Percentiles rank a stretch among this genome's conserved stretches.
phyloP scores from a whole-genome alignment of 2,113 vertebrate species.

The Isichthys henryi region DNA sequence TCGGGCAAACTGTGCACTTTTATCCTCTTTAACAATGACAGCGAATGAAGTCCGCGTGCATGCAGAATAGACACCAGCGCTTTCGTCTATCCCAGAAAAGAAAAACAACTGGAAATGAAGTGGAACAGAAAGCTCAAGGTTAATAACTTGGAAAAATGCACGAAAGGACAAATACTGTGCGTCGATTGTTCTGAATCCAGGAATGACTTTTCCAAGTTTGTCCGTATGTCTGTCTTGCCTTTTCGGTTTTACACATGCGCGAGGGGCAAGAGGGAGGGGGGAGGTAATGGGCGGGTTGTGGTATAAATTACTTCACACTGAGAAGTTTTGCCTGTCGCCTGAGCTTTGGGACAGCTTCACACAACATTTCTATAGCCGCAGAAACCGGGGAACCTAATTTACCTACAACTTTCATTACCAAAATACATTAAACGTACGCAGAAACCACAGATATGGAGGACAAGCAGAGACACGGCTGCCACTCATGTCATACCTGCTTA shows the following conservation, averaged over 20 bases:
- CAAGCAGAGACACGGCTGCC: constrained; percentile 54
- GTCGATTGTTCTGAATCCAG: constrained; percentile 12
- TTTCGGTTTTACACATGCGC: constrained; percentile 33
- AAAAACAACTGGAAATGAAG: neutral
- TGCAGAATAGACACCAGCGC: neutral
- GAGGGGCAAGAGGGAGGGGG: constrained; percentile 37
- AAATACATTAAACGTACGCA: constrained; percentile 44
- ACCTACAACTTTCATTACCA: constrained; percentile 56
- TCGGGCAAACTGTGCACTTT: neutral
- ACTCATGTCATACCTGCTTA: constrained; percentile 64
- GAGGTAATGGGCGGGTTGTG: constrained; percentile 59
- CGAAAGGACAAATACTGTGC: neutral
- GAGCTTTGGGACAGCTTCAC: constrained; percentile 67
- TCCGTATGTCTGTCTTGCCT: constrained; percentile 30
- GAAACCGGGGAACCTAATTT: constrained; percentile 61
- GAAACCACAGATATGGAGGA: constrained; percentile 61
- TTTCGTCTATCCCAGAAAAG: neutral
- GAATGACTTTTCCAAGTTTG: constrained; percentile 14
- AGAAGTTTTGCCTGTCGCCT: constrained; percentile 74
- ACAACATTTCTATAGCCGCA: constrained; percentile 54
- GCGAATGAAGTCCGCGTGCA: neutral
- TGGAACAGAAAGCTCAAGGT: neutral
- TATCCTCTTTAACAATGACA: neutral
- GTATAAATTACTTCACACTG: constrained; percentile 65
- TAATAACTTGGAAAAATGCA: neutral